A percentile compares a stretch with the other conserved stretches of the same genome.
phyloP scores from a whole-genome alignment of 2,888 invertebrate genomes.

The Leptopterna dolabrata region DNA sequence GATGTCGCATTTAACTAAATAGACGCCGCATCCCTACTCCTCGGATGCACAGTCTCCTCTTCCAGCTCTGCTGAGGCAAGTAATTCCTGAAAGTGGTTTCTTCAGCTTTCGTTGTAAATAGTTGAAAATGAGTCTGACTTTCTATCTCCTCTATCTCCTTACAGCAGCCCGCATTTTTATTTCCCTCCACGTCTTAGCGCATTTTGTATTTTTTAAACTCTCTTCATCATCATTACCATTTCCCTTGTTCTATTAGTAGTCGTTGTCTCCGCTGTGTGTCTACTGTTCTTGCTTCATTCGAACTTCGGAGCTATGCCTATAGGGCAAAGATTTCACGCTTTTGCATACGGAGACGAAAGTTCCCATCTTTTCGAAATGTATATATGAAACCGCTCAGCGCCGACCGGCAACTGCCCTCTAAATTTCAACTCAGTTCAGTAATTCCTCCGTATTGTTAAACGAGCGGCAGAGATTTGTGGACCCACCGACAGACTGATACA shows the following conservation, averaged over 20 bases:
- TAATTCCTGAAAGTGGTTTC: constrained; percentile 39
- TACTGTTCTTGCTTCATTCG: too few relatives aligned
- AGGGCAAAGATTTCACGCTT: too few relatives aligned
- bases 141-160: background rate
- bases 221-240: background rate
- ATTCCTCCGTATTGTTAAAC: too few relatives aligned
- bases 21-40: background rate
- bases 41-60: constrained; percentile 18
- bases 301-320: too few relatives aligned
- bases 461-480: too few relatives aligned
- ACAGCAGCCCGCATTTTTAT: background rate
- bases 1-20: constrained; percentile 35
- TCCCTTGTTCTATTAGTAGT: background rate
- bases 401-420: too few relatives aligned
- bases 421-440: too few relatives aligned
- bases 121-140: constrained; percentile 35
- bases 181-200: background rate
- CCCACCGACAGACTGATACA: too few relatives aligned
- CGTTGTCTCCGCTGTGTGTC: background rate
- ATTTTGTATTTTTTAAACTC: background rate
- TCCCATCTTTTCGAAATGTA: too few relatives aligned
- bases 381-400: too few relatives aligned
- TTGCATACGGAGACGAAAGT: too few relatives aligned
- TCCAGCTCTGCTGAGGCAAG: constrained; percentile 11
- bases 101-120: constrained; percentile 4